Evolutionary conservation across 2,888 invertebrate genomes (phyloP), one percentile per base, ranked within the genome.

Genomic region (Mesorhabditis sp.): DNA sequence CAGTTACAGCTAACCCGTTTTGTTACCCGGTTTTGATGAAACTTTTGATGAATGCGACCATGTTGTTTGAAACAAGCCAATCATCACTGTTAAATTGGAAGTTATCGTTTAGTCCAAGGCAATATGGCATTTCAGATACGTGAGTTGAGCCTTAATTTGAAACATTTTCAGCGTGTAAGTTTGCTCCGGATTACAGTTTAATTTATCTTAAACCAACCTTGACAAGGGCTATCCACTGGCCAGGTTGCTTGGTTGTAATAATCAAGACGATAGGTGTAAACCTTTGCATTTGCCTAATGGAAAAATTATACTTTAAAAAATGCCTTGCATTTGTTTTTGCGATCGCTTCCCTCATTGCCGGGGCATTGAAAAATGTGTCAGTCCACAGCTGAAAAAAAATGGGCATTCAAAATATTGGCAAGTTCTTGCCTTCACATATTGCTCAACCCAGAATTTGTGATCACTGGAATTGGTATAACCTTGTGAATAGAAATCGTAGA

Each of bases 71-170:
- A 13, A 50, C 58, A 50, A n/a, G 7, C 7, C 7, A 10, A 50
- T 50, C 58, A 10, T 50, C 58, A 13, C n/a, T 10, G 7, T 10
- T 50, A n/a, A n/a, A n/a, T 13, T 10, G 7, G 58, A 50, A 50
- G n/a, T 50, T 50, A 50, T 13, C 58, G n/a, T 50, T 50, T n/a
- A 13, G 10, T 10, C 58, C 58, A 10, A 50, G 58, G n/a, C 58
- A 50, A 50, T 50, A 50, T 50, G 58, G 58, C 58, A 50, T 50
- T n/a, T 50, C 58, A n/a, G 58, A 50, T 13, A n/a, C n/a, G 58
- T 50, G 58, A 10, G 58, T 50, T 50, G 58, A 50, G n/a, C 58
- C 58, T 50, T 13, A 50, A 50, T 10, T 13, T n/a, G 10, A 13
- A 50, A n/a, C 7, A 13, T 50, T 50, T 50, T n/a, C 28, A 28